Evolutionary conservation across 2,113 vertebrate genomes (phyloP).

Genomic region (Calidris pygmaea): DNA sequence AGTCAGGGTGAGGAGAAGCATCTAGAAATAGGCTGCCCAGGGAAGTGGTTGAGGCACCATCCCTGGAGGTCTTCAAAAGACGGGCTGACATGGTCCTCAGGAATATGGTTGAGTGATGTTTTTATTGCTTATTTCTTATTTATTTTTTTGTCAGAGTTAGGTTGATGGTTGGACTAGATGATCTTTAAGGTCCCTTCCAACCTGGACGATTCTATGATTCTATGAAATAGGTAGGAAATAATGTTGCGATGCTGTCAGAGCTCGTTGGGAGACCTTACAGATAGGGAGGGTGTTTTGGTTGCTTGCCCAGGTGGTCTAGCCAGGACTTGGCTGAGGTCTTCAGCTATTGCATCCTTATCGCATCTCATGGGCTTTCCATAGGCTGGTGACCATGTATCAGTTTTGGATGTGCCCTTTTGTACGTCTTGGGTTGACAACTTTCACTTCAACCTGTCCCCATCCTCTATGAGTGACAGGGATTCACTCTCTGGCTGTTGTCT

Average conservation of each 20-base stretch:
- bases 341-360: background rate
- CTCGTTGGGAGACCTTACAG: background rate
- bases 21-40: background rate
- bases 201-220: no score
- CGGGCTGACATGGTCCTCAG: no score
- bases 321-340: background rate
- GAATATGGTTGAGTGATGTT: no score
- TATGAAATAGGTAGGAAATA: background rate
- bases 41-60: no score
- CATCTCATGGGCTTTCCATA: background rate
- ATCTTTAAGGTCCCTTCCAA: no score
- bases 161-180: no score
- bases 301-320: fast-evolving
- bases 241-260: fast-evolving
- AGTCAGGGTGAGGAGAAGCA: background rate
- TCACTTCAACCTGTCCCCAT: background rate
- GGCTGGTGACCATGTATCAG: background rate
- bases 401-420: background rate
- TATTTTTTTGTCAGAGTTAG: no score
- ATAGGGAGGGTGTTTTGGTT: background rate
- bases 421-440: background rate
- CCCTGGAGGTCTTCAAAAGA: no score
- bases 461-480: background rate
- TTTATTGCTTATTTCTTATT: no score
- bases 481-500: background rate